Evolutionary conservation across 2,888 invertebrate species (phyloP), one percentile per base, ranked within the genome.

Genomic region (Ormia ochracea): DNA sequence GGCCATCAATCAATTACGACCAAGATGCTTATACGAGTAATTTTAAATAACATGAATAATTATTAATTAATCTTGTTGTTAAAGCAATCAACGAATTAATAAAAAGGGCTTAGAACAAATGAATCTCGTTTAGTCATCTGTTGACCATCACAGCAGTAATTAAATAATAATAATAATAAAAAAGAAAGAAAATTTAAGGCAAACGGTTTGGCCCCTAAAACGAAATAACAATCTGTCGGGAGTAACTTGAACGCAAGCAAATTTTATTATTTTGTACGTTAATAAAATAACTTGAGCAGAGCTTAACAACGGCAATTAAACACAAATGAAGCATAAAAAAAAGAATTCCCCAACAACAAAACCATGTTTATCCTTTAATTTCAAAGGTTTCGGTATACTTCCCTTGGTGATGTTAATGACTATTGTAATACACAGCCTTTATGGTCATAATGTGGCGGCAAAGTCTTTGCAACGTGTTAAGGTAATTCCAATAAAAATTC

Each of bases 101-200:
- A 54, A 75, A 66, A 59, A 33, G 33, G 10, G 0, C 6, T 9
- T 21, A 1, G 17, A 23, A 66, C 58, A 74, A 74, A 66, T 41
- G 12, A 48, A 58, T 58, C 41, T 41, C 10, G 66, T 50, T 50
- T 23, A 66, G 50, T 74, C 31, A 43, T 59, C n/a, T 41, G 9
- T 17, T 66, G 12, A 48, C 31, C 26, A 38, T 33, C 33, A 58
- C 14, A 21, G 26, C 0, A 10, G 7, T 14, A 17, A 36, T 48
- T 41, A 43, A 54, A 38, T 33, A 23, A 58, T 21, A 21, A 19
- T 0, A 10, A 5, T 14, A 17, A 36, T 48, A 33, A 43, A 54
- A 58, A 23, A 4, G 43, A 45, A 48, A 33, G 4, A 5, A 21
- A 21, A 1, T 28, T 14, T 12, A 41, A 14, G 7, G 4, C 26